These are phyloP conservation scores for Scaptomyza parva DNA, from an alignment of 2,888 invertebrate species.

Conservation along the genomic window DNA sequence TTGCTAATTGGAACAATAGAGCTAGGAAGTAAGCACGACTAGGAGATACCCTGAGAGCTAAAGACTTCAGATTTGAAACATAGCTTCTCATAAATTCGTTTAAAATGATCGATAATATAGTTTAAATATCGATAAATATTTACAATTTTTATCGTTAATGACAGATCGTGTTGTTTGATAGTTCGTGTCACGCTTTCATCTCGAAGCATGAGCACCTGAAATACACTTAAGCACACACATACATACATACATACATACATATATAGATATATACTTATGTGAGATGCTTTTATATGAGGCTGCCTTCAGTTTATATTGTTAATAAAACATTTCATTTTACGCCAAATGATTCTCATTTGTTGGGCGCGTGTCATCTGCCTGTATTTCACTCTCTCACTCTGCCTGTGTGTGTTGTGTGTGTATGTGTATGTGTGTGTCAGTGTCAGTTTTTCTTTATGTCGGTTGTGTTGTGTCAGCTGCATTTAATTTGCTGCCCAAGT, in stretches of 20 bases:
- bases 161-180: neutral
- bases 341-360: slow-evolving; percentile 72
- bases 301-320: slow-evolving; percentile 36
- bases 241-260: too few species aligned
- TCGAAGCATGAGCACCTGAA: neutral
- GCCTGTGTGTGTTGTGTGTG: neutral
- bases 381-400: too few species aligned
- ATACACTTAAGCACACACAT: slow-evolving; percentile 8
- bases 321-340: slow-evolving; percentile 75
- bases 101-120: too few species aligned
- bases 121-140: neutral
- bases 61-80: too few species aligned
- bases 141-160: too few species aligned
- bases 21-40: too few species aligned
- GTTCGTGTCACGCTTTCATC: slow-evolving; percentile 11
- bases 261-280: too few species aligned
- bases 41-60: too few species aligned
- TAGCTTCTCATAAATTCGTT: too few species aligned
- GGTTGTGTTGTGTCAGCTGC: slow-evolving; percentile 53
- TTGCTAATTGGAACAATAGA: too few species aligned
- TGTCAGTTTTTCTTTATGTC: slow-evolving; percentile 7
- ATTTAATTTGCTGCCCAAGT: slow-evolving; percentile 70
- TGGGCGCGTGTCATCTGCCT: slow-evolving; percentile 42
- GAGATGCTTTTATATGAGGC: slow-evolving; percentile 4
- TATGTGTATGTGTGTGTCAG: slow-evolving; percentile 15